phyloP scores from a whole-genome alignment of 2,113 vertebrate genomes.

The Spilogale gracilis region DNA sequence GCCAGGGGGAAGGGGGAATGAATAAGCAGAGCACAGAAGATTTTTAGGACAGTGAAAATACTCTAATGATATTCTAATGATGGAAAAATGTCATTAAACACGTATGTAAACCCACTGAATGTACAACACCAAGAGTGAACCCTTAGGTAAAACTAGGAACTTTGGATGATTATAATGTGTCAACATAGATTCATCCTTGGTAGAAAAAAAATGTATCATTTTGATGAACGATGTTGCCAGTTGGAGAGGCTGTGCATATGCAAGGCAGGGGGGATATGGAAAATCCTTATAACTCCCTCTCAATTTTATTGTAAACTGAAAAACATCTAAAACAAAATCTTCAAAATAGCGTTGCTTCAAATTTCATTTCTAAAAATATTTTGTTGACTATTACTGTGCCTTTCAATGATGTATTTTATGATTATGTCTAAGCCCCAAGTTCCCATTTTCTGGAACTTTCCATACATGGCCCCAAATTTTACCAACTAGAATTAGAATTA shows the following conservation, averaged over 20 bases:
- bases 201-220: not conserved
- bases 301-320: not conserved
- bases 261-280: too few species aligned
- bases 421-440: constrained; percentile 8
- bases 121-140: not conserved
- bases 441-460: constrained; percentile 46
- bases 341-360: constrained; percentile 15
- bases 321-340: not conserved
- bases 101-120: not conserved
- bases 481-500: constrained; percentile 9
- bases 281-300: not conserved
- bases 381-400: not conserved
- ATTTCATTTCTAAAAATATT: constrained; percentile 18
- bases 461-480: not conserved
- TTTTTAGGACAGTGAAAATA: not conserved
- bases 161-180: not conserved
- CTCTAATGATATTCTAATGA: not conserved
- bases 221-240: not conserved
- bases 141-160: not conserved
- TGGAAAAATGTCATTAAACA: not conserved
- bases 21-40: not conserved
- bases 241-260: not conserved
- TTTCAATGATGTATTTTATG: constrained; percentile 21
- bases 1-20: not conserved
- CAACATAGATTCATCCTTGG: not conserved